These are phyloP conservation scores for Myotis pilosus DNA, from an alignment of 2,797 vertebrate genomes.

Conservation along the genomic window DNA sequence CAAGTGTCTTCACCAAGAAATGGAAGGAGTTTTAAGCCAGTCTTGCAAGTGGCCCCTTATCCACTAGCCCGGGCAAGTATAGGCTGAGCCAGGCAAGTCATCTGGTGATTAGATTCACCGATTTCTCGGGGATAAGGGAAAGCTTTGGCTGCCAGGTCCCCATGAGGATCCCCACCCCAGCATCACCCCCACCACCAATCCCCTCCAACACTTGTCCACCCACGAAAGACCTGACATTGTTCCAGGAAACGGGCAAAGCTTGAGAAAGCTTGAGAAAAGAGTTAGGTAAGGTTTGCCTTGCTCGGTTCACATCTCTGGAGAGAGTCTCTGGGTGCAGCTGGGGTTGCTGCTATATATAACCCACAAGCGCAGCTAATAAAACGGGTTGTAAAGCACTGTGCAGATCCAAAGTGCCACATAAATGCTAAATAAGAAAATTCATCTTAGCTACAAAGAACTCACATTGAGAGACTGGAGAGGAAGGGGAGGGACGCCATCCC, in stretches of 20 bases:
- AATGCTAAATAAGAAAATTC: conserved; percentile 73
- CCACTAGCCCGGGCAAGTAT: not conserved
- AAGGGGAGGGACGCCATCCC: not conserved
- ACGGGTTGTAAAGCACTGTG: conserved; percentile 61
- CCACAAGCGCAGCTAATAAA: conserved; percentile 61
- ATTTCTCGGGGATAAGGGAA: not conserved
- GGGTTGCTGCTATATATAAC: conserved; percentile 60
- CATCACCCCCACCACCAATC: not conserved
- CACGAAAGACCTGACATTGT: not conserved
- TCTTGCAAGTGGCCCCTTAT: not conserved
- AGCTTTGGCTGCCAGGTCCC: not conserved
- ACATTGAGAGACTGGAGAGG: not conserved
- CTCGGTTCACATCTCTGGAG: not conserved
- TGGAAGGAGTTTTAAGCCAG: not conserved
- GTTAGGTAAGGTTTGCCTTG: not conserved
- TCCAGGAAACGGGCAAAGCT: not conserved
- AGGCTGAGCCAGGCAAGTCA: not conserved
- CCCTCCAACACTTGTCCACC: not conserved
- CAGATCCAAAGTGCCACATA: conserved; percentile 65
- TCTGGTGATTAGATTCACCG: not conserved
- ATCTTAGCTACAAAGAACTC: conserved; percentile 62
- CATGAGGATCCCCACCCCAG: rapidly evolving
- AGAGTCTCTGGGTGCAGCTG: conserved; percentile 32
- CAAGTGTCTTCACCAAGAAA: not conserved
- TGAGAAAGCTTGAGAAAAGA: not conserved